Percentiles rank a stretch among this genome's conserved stretches.
These are phyloP conservation scores for Zophobas atratus DNA, from an alignment of 1,140 invertebrate genomes.

Conservation along the genomic window DNA sequence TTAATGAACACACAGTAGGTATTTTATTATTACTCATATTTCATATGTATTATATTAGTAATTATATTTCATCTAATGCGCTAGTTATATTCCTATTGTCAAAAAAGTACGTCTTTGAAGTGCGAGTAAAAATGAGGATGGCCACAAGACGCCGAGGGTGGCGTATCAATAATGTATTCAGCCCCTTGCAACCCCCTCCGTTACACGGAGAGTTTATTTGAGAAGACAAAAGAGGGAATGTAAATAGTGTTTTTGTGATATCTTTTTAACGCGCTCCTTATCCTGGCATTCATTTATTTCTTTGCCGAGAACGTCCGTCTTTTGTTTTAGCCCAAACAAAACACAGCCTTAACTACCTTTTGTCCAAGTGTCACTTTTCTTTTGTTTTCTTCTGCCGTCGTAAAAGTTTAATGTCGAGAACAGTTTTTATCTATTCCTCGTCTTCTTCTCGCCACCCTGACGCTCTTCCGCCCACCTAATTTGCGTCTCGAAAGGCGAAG, in stretches of 20 bases:
- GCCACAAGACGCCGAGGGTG: neutral
- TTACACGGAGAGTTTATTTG: slow-evolving; percentile 55
- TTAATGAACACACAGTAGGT: no score
- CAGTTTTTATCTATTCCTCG: slow-evolving; percentile 57
- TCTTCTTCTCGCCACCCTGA: neutral
- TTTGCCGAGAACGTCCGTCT: slow-evolving; percentile 62
- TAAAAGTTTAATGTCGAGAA: slow-evolving; percentile 63
- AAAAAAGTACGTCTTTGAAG: no score
- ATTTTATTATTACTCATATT: no score
- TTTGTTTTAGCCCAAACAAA: slow-evolving; percentile 63
- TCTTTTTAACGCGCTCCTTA: slow-evolving; percentile 66
- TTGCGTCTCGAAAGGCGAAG: neutral
- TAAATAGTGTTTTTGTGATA: slow-evolving; percentile 68
- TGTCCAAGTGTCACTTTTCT: slow-evolving; percentile 68
- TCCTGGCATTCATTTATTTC: slow-evolving; percentile 66
- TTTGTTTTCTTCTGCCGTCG: slow-evolving; percentile 64
- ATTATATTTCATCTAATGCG: no score
- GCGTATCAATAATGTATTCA: slow-evolving; percentile 64
- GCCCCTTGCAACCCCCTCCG: slow-evolving; percentile 30
- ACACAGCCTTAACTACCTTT: slow-evolving; percentile 68
- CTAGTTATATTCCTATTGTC: no score
- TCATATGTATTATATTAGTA: no score
- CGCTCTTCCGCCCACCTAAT: neutral
- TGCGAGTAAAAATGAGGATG: no score
- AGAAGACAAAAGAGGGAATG: slow-evolving; percentile 65